Conservation (phyloP, 1,140 invertebrate species). For the Pseudomyrmex pallidus region DNA sequence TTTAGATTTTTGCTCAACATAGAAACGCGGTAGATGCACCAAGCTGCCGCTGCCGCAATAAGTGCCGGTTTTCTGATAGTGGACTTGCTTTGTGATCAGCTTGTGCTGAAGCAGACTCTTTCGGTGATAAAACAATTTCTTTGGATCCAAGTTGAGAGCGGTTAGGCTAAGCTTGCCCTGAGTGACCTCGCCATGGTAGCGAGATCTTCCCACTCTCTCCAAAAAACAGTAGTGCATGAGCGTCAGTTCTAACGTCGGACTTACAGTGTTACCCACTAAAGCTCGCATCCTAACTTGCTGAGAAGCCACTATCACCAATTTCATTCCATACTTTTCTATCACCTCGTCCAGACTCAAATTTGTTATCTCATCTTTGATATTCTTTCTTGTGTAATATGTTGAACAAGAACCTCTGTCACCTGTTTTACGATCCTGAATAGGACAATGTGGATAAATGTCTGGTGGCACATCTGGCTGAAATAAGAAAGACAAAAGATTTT, state of each 20-base stretch:
- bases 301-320: slow-evolving; percentile 90
- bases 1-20: slow-evolving; percentile 86
- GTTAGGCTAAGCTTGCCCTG: slow-evolving; percentile 87
- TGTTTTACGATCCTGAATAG: slow-evolving; percentile 85
- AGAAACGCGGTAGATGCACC: slow-evolving; percentile 88
- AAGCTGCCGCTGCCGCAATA: slow-evolving; percentile 84
- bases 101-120: slow-evolving; percentile 87
- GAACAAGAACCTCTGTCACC: slow-evolving; percentile 89
- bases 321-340: slow-evolving; percentile 85
- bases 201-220: slow-evolving; percentile 91
- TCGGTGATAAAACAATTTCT: slow-evolving; percentile 89
- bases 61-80: slow-evolving; percentile 80
- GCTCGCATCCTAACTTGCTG: slow-evolving; percentile 87
- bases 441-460: slow-evolving; percentile 88
- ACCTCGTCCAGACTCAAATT: slow-evolving; percentile 82
- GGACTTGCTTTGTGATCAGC: slow-evolving; percentile 88
- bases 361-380: slow-evolving; percentile 83
- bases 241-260: slow-evolving; percentile 86
- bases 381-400: slow-evolving; percentile 86
- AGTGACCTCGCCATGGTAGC: slow-evolving; percentile 90
- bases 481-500: slow-evolving; percentile 60
- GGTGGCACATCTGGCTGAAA: slow-evolving; percentile 84
- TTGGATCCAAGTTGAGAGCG: slow-evolving; percentile 86
- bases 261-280: slow-evolving; percentile 85
- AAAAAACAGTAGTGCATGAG: slow-evolving; percentile 89